Percentiles rank a stretch among this genome's conserved stretches.
These are phyloP conservation scores for Drosophila algonquin DNA, from an alignment of 2,888 invertebrate species.

Conservation along the genomic window DNA sequence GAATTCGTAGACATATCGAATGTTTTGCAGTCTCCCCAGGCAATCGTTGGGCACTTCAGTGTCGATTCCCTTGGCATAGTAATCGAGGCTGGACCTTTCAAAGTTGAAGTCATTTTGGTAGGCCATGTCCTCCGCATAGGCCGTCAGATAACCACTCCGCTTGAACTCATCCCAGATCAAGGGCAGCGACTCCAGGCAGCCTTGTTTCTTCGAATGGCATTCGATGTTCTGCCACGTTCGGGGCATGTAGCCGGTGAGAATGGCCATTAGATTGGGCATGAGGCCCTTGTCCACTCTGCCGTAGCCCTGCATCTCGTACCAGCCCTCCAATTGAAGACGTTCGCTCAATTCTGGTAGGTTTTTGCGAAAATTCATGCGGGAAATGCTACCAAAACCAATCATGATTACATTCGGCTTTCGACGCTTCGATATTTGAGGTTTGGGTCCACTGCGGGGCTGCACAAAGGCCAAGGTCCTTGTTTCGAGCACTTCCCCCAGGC, in stretches of 20 bases:
- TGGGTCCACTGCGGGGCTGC: background rate
- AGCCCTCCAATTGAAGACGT: slow-evolving; percentile 86
- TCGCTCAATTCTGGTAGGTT: slow-evolving; percentile 88
- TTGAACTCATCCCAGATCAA: slow-evolving; percentile 91
- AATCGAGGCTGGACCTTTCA: slow-evolving; percentile 66
- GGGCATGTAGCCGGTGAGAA: slow-evolving; percentile 87
- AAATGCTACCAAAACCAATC: slow-evolving; percentile 93
- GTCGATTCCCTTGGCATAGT: background rate
- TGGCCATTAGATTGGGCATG: slow-evolving; percentile 93
- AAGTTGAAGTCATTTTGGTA: slow-evolving; percentile 88
- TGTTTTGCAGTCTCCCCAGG: slow-evolving; percentile 86
- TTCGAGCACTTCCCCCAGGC: slow-evolving; percentile 3
- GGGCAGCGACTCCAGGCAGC: slow-evolving; percentile 87
- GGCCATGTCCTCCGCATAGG: slow-evolving; percentile 90
- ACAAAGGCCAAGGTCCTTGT: slow-evolving; percentile 11
- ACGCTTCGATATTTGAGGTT: background rate
- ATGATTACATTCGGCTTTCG: slow-evolving; percentile 84
- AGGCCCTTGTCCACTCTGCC: slow-evolving; percentile 92
- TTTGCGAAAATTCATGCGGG: slow-evolving; percentile 89
- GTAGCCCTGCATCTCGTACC: slow-evolving; percentile 89
- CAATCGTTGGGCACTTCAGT: slow-evolving; percentile 83
- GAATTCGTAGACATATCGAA: slow-evolving; percentile 88
- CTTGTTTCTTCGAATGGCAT: slow-evolving; percentile 84
- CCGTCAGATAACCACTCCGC: slow-evolving; percentile 88
- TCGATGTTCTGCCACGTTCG: slow-evolving; percentile 45